Evolutionary conservation across 2,888 invertebrate genomes (phyloP), one percentile per base, ranked within the genome.

Genomic region (Brachyptera risi): DNA sequence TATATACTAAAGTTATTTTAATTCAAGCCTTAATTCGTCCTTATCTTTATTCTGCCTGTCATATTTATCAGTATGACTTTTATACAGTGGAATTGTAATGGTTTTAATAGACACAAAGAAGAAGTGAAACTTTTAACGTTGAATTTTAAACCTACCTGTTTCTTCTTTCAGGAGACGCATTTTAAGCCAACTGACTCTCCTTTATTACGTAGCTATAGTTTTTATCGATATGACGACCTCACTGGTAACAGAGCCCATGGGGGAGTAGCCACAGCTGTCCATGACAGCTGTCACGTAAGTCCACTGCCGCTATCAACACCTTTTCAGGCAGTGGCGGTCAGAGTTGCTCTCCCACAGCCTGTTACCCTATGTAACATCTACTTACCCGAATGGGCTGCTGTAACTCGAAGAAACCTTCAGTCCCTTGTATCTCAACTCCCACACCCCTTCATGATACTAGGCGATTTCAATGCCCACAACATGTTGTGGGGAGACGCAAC

Each of bases 381-480:
- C 51, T 44, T 44, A 19, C 44, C 44, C 17, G 19, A 15, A 21
- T 44, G 19, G 21, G 44, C 3, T 9, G 15, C 21, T 2, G 44
- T 44, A 9, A 19, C 15, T 19, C 9, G 9, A 17, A 17, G 19
- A 17, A 19, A 44, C 21, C 21, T 44, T 2, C 9, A 19, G 9
- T 9, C 15, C 21, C 44, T 44, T 4, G 44, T 44, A 19, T 19
- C 17, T 11, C 60, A 62, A 56, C 40, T 62, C 5, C 62, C 60
- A 11, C 11, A n/a, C n/a, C 63, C 63, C 13, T 61, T 61, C 38
- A 42, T 63, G 13, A 23, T 63, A 3, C 13, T 60, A 19, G 60
- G 63, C 3, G 60, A 63, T 37, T 61, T 63, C 37, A 63, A 63
- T 56, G 60, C 61, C 31, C 63, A 58, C 47, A 59, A 50, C 56